These are phyloP conservation scores for Pseudachorutes palmiensis DNA, from an alignment of 1,140 invertebrate genomes.

Conservation along the genomic window DNA sequence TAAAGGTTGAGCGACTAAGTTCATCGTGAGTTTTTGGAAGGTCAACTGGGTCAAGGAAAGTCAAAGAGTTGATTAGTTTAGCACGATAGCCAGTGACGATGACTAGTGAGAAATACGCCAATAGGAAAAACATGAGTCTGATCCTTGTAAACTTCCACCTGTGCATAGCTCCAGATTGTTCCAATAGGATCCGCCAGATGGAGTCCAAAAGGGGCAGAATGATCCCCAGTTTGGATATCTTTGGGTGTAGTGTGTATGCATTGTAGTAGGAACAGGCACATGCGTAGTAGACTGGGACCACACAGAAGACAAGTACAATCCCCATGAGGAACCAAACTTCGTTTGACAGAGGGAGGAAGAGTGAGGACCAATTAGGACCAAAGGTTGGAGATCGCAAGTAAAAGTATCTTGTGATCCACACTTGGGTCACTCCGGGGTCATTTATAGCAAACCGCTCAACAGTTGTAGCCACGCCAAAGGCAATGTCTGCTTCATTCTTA, in stretches of 20 bases:
- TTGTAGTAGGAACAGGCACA: neutral
- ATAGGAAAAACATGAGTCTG: neutral
- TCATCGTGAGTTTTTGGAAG: no score
- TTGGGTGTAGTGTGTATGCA: neutral
- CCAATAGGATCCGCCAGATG: neutral
- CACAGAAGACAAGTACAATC: neutral
- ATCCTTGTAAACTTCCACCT: neutral
- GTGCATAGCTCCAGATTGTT: neutral
- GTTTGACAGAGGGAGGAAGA: neutral
- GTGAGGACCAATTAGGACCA: neutral
- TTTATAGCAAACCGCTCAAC: neutral
- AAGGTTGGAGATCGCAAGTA: neutral
- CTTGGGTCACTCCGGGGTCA: constrained; percentile 1
- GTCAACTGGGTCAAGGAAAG: neutral
- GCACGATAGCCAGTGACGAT: neutral
- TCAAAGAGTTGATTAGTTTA: neutral
- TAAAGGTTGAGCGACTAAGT: no score
- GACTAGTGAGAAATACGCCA: neutral
- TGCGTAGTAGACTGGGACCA: neutral
- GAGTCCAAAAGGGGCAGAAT: neutral
- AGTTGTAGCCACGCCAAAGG: constrained; percentile 1
- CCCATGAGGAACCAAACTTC: neutral
- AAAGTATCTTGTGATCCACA: neutral
- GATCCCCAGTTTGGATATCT: no score
- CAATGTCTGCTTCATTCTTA: constrained; percentile 9